These are phyloP conservation scores for Xiphophorus hellerii DNA, from an alignment of 2,113 vertebrate genomes.

Conservation along the genomic window DNA sequence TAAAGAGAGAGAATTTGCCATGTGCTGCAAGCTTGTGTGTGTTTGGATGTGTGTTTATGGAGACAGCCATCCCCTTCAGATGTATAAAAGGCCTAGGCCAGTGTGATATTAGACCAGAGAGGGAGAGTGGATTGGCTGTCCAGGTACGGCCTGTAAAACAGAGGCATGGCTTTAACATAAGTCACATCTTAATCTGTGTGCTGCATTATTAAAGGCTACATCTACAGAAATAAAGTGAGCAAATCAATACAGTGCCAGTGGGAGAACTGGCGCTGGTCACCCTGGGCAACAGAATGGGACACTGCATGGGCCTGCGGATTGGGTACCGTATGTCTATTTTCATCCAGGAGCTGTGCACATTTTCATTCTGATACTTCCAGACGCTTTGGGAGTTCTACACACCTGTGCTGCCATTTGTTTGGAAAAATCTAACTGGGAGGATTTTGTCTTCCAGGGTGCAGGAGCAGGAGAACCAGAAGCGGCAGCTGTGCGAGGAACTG, in stretches of 20 bases:
- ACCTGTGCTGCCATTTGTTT: background rate
- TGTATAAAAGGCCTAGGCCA: constrained; percentile 54
- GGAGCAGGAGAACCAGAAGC: constrained; percentile 82
- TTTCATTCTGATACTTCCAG: background rate
- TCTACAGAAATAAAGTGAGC: constrained; percentile 35
- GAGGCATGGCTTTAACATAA: background rate
- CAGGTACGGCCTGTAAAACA: background rate
- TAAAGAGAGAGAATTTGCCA: constrained; percentile 12
- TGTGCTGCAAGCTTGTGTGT: constrained; percentile 29
- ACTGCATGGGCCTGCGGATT: constrained; percentile 80
- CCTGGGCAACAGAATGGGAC: constrained; percentile 80
- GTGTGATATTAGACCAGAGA: constrained; percentile 24
- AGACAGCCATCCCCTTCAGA: constrained; percentile 56
- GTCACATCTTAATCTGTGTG: constrained; percentile 11
- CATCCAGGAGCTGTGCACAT: background rate
- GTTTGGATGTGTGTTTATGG: constrained; percentile 47
- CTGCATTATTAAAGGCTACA: constrained; percentile 16
- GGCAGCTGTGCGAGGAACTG: constrained; percentile 78
- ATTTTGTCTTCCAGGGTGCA: constrained; percentile 72
- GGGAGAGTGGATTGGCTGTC: constrained; percentile 33
- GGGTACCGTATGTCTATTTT: constrained; percentile 76
- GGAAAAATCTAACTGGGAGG: background rate
- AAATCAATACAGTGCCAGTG: constrained; percentile 45
- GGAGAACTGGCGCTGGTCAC: constrained; percentile 69
- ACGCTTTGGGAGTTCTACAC: background rate